These are phyloP conservation scores for Teleogryllus oceanicus DNA, from an alignment of 2,888 invertebrate genomes.

Conservation along the genomic window DNA sequence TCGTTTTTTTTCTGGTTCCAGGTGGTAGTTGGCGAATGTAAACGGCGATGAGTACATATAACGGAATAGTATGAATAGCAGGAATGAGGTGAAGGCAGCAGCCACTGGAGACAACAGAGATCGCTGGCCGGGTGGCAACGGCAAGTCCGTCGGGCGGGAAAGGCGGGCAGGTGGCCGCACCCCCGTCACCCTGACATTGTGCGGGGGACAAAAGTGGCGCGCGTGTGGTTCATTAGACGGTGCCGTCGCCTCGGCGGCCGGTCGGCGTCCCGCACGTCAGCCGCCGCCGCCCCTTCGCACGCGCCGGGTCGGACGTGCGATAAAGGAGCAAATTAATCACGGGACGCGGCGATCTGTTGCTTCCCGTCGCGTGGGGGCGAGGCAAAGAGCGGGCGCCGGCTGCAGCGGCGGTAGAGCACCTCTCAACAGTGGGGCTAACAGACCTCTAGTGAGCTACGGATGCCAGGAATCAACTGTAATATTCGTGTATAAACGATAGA, in stretches of 20 bases:
- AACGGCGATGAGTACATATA: too few relatives aligned
- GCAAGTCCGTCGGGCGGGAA: background rate
- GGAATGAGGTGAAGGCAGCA: too few relatives aligned
- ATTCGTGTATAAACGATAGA: too few relatives aligned
- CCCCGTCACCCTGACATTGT: background rate
- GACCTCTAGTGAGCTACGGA: too few relatives aligned
- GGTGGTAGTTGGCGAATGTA: too few relatives aligned
- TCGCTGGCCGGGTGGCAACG: background rate
- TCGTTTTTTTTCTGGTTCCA: too few relatives aligned
- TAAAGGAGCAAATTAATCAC: slow-evolving; percentile 18
- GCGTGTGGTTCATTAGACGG: background rate
- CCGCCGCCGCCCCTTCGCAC: background rate
- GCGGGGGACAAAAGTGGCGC: background rate
- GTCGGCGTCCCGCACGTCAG: background rate
- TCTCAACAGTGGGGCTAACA: background rate
- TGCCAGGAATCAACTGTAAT: too few relatives aligned
- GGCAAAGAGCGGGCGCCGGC: background rate
- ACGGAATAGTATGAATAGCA: too few relatives aligned
- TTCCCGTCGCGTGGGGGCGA: background rate
- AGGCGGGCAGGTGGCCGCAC: background rate
- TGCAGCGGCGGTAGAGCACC: background rate
- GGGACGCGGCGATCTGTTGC: background rate
- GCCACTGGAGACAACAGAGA: too few relatives aligned
- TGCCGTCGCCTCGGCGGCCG: background rate
- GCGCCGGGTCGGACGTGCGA: background rate